These are phyloP conservation scores for Hesperophylax magnus DNA, from an alignment of 1,140 invertebrate genomes.

Conservation along the genomic window DNA sequence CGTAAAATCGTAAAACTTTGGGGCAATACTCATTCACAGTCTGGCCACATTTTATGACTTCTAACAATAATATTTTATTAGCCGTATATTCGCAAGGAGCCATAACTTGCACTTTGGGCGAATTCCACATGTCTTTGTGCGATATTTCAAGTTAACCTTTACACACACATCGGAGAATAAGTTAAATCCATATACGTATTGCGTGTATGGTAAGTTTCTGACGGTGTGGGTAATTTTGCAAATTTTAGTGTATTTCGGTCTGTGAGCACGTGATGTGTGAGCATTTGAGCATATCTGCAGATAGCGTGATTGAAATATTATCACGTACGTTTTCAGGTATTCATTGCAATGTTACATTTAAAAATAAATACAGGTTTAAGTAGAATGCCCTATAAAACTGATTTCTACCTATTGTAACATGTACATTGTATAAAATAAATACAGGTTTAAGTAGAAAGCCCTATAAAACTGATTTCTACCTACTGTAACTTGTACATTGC, in stretches of 20 bases:
- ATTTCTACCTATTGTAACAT: no score
- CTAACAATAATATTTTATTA: slow-evolving; percentile 35
- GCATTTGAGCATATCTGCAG: no score
- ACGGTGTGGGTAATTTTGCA: neutral
- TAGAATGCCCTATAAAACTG: no score
- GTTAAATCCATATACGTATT: neutral
- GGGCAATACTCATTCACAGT: slow-evolving; percentile 27
- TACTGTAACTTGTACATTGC: no score
- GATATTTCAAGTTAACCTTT: slow-evolving; percentile 28
- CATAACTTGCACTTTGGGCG: slow-evolving; percentile 28
- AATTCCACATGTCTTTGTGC: slow-evolving; percentile 2
- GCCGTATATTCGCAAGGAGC: slow-evolving; percentile 18
- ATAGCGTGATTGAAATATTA: no score
- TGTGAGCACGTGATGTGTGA: no score
- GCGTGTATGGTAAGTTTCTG: neutral
- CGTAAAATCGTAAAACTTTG: slow-evolving; percentile 37
- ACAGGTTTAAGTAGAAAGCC: no score
- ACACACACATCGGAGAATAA: neutral
- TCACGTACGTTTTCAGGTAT: no score
- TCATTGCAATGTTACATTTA: no score
- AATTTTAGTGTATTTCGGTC: neutral
- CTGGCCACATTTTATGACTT: slow-evolving; percentile 21
- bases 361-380: no score
- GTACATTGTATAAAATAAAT: no score
- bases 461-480: no score